phyloP scores from a whole-genome alignment of 92 coral and sea anemone genomes.

The Bergia sp. region DNA sequence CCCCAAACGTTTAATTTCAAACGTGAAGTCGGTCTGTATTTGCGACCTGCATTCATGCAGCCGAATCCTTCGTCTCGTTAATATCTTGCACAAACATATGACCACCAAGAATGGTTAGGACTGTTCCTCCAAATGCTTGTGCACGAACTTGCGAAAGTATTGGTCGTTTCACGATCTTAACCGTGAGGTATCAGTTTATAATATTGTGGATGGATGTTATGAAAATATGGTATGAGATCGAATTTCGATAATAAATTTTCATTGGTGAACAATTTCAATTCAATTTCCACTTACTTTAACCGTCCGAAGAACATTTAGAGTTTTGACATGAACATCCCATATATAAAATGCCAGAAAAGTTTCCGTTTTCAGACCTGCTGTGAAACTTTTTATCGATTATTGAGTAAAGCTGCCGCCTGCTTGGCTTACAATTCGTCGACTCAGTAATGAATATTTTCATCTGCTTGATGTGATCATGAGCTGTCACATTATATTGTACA shows the following conservation, averaged over 20 bases:
- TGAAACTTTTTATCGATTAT: not conserved
- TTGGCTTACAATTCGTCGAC: not conserved
- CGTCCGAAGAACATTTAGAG: conserved; percentile 33
- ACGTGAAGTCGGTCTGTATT: too few species aligned
- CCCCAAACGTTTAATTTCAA: not conserved
- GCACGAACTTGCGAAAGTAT: not conserved
- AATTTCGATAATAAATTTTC: conserved; percentile 4
- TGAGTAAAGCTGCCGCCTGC: not conserved
- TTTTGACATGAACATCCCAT: conserved; percentile 10
- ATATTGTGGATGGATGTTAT: too few species aligned
- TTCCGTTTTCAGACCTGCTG: not conserved
- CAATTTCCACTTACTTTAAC: conserved; percentile 5
- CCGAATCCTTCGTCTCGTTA: not conserved
- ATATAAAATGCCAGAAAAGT: not conserved
- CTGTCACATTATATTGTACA: conserved; percentile 11
- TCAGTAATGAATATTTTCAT: not conserved
- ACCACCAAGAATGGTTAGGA: not conserved
- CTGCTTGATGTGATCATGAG: not conserved
- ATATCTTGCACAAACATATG: not conserved
- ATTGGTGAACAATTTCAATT: not conserved
- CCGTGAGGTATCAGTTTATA: not conserved
- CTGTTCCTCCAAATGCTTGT: not conserved
- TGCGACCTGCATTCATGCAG: too few species aligned
- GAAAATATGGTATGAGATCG: not conserved
- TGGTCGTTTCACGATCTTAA: not conserved